Evolutionary conservation across 35 echinoderm and acorn worm species (phyloP), one percentile per base, ranked within the genome.

Genomic region (Apostichopus parvimensis): DNA sequence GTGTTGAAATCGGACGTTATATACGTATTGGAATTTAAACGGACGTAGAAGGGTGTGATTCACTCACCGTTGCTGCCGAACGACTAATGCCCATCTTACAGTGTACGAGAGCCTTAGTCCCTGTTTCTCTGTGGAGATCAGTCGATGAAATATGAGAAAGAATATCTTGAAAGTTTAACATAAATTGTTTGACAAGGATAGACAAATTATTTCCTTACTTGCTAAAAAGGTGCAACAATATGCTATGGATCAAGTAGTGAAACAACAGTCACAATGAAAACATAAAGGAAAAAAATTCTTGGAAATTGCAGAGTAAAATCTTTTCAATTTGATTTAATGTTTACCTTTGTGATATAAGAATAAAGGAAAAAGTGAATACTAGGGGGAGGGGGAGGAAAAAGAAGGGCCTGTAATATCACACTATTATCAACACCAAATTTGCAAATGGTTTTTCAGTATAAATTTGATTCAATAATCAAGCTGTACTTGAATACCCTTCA

Each of bases 51-150:
- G 12, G 58, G 12, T 12, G 58, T 61, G 58, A 11, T 61, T 61
- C 58, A 61, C 96, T 94, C 77, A 98, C 97, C n/a, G 97, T 96
- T 24, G 94, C 86, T 54, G 97, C 94, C 17, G 97, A 99, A 70
- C 97, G 87, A 79, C 97, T 99, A 45, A 99, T 90, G 18, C 97
- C 97, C 97, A 99, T 99, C 86, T 99, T 99, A 53, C 97, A 99
- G 70, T 99, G 97, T 24, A 99, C 97, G 6, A 99, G 45, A 12
- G 91, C 94, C 73, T 99, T 99, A 62, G 97, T 93, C 23, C 97
- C 97, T 60, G 83, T 87, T 76, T 96, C 94, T 90, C 97, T 99
- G 92, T 6, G 89, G n/a, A 21, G 71, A 73, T 73, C 14, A 28
- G 26, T 4, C 13, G 34, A 45, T 45, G 34, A 45, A 45, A 45